A percentile compares a stretch with the other conserved stretches of the same genome.
These are phyloP conservation scores for Trachops cirrhosus DNA, from an alignment of 2,797 vertebrate genomes.

Conservation along the genomic window DNA sequence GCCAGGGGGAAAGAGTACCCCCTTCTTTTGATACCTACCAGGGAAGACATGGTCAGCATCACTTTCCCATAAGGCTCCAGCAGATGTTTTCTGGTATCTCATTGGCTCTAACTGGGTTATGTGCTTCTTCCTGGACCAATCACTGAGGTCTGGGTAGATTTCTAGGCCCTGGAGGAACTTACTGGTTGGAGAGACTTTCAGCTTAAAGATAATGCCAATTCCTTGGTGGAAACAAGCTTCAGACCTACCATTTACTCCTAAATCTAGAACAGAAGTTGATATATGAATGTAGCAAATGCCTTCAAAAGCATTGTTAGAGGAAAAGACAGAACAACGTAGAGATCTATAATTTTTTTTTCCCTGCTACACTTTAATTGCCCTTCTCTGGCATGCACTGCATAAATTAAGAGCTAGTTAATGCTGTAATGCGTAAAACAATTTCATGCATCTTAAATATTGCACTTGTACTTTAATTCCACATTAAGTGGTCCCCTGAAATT, in stretches of 20 bases:
- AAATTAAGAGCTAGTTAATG: constrained; percentile 79
- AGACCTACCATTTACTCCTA: constrained; percentile 11
- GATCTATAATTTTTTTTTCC: constrained; percentile 58
- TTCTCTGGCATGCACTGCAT: constrained; percentile 71
- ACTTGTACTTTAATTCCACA: constrained; percentile 76
- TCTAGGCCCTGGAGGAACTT: not conserved
- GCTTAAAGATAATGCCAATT: not conserved
- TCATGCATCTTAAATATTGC: constrained; percentile 77
- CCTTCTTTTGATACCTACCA: not conserved
- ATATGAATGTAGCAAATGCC: constrained; percentile 15
- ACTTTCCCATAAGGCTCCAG: not conserved
- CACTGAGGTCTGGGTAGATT: not conserved
- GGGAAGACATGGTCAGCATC: not conserved
- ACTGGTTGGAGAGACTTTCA: not conserved
- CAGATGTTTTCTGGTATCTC: constrained; percentile 20
- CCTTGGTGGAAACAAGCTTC: not conserved
- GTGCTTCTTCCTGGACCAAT: not conserved
- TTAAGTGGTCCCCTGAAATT: constrained; percentile 77
- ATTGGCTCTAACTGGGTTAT: not conserved
- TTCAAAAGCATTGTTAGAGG: constrained; percentile 41
- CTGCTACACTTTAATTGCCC: constrained; percentile 72
- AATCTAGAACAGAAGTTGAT: constrained; percentile 34
- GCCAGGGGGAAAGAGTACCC: not conserved
- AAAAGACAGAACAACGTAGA: constrained; percentile 60
- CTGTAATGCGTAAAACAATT: constrained; percentile 78